These are phyloP conservation scores for Oenanthe melanoleuca DNA, from an alignment of 2,113 vertebrate species.

Conservation along the genomic window DNA sequence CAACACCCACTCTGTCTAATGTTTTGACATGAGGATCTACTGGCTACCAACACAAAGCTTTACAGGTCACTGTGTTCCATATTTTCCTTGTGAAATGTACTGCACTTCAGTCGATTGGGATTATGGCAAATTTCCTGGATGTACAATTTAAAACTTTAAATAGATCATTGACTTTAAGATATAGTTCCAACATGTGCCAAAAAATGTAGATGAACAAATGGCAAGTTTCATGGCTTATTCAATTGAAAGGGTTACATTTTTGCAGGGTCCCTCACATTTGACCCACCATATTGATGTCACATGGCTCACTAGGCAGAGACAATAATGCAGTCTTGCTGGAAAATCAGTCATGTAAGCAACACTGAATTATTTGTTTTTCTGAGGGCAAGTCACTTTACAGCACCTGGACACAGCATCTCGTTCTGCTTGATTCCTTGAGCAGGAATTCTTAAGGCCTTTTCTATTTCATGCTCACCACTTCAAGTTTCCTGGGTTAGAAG, in stretches of 20 bases:
- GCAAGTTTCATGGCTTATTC: neutral
- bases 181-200: neutral
- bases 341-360: neutral
- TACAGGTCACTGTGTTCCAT: conserved; percentile 63
- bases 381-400: neutral
- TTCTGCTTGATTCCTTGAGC: neutral
- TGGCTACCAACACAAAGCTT: conserved; percentile 33
- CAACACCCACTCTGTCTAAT: conserved; percentile 59
- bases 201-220: neutral
- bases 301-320: neutral
- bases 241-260: neutral
- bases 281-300: neutral
- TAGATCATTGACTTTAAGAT: neutral
- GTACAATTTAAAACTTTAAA: neutral
- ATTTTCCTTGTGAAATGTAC: conserved; percentile 34
- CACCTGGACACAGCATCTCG: neutral
- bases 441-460: neutral
- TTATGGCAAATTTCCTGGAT: neutral
- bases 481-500: neutral
- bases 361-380: neutral
- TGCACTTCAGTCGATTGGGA: neutral
- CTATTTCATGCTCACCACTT: neutral
- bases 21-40: conserved; percentile 61
- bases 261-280: neutral
- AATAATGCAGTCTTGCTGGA: neutral